Base-by-base conservation (phyloP, 1,140 invertebrate species). In the Nylanderia fulva region DNA sequence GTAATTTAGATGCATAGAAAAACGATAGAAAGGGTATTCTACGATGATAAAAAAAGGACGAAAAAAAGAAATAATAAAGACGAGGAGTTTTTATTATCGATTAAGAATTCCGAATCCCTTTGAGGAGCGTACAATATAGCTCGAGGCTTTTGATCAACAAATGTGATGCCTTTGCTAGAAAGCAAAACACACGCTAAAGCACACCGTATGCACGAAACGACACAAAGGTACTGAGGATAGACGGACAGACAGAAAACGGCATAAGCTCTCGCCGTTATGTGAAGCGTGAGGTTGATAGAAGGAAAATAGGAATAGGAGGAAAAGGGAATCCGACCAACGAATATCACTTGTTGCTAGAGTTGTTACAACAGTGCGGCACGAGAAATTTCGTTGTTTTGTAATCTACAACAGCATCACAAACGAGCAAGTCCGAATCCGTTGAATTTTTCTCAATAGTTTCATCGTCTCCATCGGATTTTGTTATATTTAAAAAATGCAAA, bases 281-380 rank as follows among this genome's bases (percentile, higher is more conserved):
- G 21, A 60, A 52, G 27, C 29, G 39, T 45, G 21, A 33, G 33
- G 11, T 15, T 48, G 58, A 39, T 29, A 9, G 29, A 61, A 86
- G 58, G 54, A 74, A 76, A 75, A 82, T 72, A 18, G 27, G 45
- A 48, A 60, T 36, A 60, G 56, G 21, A 61, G 29, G 21, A 15
- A 63, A 72, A 71, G n/a, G 13, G 76, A 29, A 72, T 33, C 72
- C 33, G 42, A 85, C 27, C n/a, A 24, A 11, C n/a, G 27, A 24
- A 85, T 80, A 71, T 86, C 85, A 89, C 87, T 89, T 89, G 85
- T 89, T 89, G 87, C 87, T 89, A 86, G 61, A 63, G 27, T 45
- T 18, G 11, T 48, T 71, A 18, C 24, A 33, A 42, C 24, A n/a
- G 45, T 71, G 27, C 66, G 15, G 8, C 36, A 45, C 39, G 66